Conservation (phyloP, 2,113 vertebrate species). For the Neolamprologus cancellatus region DNA sequence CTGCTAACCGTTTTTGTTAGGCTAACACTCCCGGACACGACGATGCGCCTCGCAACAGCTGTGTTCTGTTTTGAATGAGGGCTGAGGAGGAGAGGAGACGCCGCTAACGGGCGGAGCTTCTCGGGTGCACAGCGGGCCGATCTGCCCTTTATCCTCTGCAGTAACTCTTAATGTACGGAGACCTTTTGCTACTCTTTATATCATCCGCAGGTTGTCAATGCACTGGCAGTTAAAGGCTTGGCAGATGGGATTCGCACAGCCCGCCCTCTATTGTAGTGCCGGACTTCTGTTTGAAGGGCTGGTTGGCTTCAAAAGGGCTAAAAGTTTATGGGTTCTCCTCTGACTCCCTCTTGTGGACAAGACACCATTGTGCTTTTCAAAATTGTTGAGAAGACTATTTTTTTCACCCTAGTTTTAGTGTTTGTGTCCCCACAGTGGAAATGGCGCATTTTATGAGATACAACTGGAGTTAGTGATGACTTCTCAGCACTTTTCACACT, state of each 20-base stretch:
- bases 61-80: constrained; percentile 71
- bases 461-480: not conserved
- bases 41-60: constrained; percentile 59
- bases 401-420: not conserved
- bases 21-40: constrained; percentile 10
- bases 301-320: not conserved
- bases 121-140: not conserved
- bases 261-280: not conserved
- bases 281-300: not conserved
- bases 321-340: constrained; percentile 2
- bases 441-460: not conserved
- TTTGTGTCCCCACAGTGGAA: not conserved
- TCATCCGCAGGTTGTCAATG: not conserved
- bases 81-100: constrained; percentile 1
- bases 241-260: not conserved
- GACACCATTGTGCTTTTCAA: not conserved
- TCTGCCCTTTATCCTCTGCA: not conserved
- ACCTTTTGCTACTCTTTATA: not conserved
- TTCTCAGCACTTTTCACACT: not conserved
- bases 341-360: constrained; percentile 44
- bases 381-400: not conserved
- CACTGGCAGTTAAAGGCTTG: not conserved
- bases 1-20: not conserved
- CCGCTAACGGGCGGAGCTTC: constrained; percentile 45
- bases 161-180: not conserved